Evolutionary conservation across 2,113 vertebrate genomes (phyloP), one percentile per base, ranked within the genome.

Genomic region (Planiliza haematocheilus): DNA sequence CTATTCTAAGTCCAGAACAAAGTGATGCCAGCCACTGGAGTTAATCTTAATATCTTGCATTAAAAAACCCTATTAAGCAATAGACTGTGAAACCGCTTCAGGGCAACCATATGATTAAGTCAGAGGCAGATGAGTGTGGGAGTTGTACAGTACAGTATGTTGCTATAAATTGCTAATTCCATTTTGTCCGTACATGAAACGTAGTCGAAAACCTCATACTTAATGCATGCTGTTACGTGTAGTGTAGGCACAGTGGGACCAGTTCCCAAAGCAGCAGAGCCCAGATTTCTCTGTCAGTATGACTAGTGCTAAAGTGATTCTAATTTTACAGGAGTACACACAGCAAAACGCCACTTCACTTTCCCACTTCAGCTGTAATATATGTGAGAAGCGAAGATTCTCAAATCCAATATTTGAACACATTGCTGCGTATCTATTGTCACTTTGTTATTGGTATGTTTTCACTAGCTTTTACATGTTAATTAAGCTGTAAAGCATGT

Each of bases 401-500:
- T 24, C 39, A 50, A 43, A 70, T 50, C 39, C 11, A 53, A 60
- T 34, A 50, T 24, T 4, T 70, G 13, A 63, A 36, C 42, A 21
- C 10, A 10, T 48, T 20, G 24, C 14, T 18, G 37, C 41, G 37
- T 39, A 43, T 41, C 8, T 21, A 1, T 2, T 12, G 4, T 12
- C 20, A 34, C 63, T 76, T 30, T 49, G 38, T 61, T 72, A 41
- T 63, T 38, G 13, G 10, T 30, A 60, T 55, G 58, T 56, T 85
- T 55, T 51, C 63, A 43, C n/a, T 50, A 16, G 51, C 60, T 70
- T 70, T 66, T 61, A 53, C 42, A 53, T 46, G 53, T 62, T 80
- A 79, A 86, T 86, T 64, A 41, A 76, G 77, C 61, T 30, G 3
- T 64, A 41, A 67, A 30, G 5, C 24, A 30, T 46, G 21, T 59